Base-by-base conservation (phyloP, 2,797 vertebrate species). In the Crax fasciolata region DNA sequence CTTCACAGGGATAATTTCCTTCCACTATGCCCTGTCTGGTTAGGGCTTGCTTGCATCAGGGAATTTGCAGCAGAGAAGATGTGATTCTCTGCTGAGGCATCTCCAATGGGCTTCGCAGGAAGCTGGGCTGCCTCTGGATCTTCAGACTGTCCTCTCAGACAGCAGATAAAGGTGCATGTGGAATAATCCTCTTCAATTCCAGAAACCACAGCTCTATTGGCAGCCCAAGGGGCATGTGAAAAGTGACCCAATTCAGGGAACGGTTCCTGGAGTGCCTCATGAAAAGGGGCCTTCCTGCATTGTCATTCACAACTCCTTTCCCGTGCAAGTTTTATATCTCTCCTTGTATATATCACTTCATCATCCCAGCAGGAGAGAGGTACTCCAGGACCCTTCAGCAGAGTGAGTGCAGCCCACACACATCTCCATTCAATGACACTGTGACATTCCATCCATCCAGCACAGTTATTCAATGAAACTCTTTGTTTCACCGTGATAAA, bases 401-500 rank as follows among this genome's bases (percentile, higher is more conserved):
- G 38, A 0, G 1, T 48, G 41, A 80, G 30, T 1, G 4, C 58
- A 55, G 43, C 65, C 65, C 62, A 30, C 62, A 49, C 62, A 65
- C 48, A 20, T 74, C 58, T 54, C 58, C 68, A 51, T 25, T 24
- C 86, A 72, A 11, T 10, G 49, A 72, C 75, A 51, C 3, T 2
- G n/a, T 59, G 89, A 84, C 87, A 59, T 72, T 89, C 63, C 76
- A 81, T 83, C 87, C 87, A 92, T 75, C 82, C 82, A 68, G 48
- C 18, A 3, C 35, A 1, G 12, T 44, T 73, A 19, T 20, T 93
- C 75, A 32, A 35, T 15, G 89, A 46, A 89, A 81, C 27, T 77
- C 81, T 66, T 24, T 89, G 82, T 12, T 87, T 79, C 3, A 3
- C 82, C 13, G 62, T 95, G 89, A 93, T 62, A 88, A 96, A 96